Evolutionary conservation across 2,888 invertebrate genomes (phyloP).

Genomic region (Drosophila anomalipes): DNA sequence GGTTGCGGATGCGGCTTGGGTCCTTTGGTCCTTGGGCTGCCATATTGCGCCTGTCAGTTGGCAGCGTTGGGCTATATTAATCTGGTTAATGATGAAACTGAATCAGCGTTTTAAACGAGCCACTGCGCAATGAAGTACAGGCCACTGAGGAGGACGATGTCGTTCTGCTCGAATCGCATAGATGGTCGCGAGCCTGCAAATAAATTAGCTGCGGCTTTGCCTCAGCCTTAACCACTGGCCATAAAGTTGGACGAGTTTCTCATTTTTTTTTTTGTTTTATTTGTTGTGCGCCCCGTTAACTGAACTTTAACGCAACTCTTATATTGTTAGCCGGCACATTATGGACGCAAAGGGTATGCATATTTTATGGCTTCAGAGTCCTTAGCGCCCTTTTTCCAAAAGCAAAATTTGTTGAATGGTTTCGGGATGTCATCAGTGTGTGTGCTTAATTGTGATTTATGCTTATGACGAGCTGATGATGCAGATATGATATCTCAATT

Average conservation of each 20-base stretch:
- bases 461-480: slow-evolving; percentile 18
- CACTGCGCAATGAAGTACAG: slow-evolving; percentile 77
- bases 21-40: slow-evolving; percentile 23
- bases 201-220: slow-evolving; percentile 79
- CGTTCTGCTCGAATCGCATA: slow-evolving; percentile 62
- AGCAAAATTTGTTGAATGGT: slow-evolving; percentile 32
- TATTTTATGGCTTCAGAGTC: slow-evolving; percentile 43
- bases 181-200: slow-evolving; percentile 71
- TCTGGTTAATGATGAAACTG: slow-evolving; percentile 86
- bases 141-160: slow-evolving; percentile 16
- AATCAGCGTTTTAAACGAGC: slow-evolving; percentile 85
- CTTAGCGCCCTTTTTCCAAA: slow-evolving; percentile 17
- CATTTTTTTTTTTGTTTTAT: slow-evolving; percentile 7
- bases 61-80: slow-evolving; percentile 84
- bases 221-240: slow-evolving; percentile 56
- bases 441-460: slow-evolving; percentile 42
- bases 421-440: slow-evolving; percentile 18
- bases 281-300: slow-evolving; percentile 16
- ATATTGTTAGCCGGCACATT: slow-evolving; percentile 38
- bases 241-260: slow-evolving; percentile 58
- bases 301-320: slow-evolving; percentile 61
- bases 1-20: slow-evolving; percentile 43
- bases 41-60: slow-evolving; percentile 82
- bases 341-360: slow-evolving; percentile 30
- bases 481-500: slow-evolving; percentile 6